Conservation (phyloP, 2,888 invertebrate genomes). For the Pandemis cinnamomeana region DNA sequence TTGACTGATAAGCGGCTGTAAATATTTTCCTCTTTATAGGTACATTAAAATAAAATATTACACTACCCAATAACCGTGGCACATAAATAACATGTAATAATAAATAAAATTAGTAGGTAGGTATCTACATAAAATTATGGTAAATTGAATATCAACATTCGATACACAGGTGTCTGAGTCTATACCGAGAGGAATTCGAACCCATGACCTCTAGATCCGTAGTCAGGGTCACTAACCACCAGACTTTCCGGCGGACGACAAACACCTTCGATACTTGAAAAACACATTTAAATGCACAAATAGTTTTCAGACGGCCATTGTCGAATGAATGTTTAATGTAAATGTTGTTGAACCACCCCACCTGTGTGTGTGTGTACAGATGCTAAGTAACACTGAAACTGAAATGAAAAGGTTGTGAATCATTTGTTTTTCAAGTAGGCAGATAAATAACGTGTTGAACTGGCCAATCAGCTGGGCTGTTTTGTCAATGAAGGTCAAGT, state of each 20-base stretch:
- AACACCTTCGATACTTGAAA: background rate
- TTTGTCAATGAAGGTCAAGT: background rate
- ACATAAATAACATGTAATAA: too few species aligned
- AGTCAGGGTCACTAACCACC: background rate
- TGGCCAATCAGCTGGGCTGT: background rate
- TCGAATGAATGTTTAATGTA: background rate
- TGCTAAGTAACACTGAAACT: slow-evolving; percentile 9
- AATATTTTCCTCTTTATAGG: too few species aligned
- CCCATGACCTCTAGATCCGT: background rate
- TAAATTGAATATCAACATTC: too few species aligned
- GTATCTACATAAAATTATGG: too few species aligned
- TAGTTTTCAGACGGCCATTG: background rate
- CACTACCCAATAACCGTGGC: too few species aligned
- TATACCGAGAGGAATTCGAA: background rate
- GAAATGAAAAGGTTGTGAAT: background rate
- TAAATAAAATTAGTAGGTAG: background rate
- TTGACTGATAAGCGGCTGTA: too few species aligned
- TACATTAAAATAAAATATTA: too few species aligned
- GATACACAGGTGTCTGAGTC: background rate
- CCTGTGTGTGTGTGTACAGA: slow-evolving; percentile 5
- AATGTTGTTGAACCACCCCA: slow-evolving; percentile 1
- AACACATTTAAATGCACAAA: background rate
- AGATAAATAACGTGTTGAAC: background rate
- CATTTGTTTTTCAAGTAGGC: slow-evolving; percentile 5
- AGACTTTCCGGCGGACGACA: background rate